phyloP scores from a whole-genome alignment of 2,888 invertebrate species.

The Drosophila helvetica region DNA sequence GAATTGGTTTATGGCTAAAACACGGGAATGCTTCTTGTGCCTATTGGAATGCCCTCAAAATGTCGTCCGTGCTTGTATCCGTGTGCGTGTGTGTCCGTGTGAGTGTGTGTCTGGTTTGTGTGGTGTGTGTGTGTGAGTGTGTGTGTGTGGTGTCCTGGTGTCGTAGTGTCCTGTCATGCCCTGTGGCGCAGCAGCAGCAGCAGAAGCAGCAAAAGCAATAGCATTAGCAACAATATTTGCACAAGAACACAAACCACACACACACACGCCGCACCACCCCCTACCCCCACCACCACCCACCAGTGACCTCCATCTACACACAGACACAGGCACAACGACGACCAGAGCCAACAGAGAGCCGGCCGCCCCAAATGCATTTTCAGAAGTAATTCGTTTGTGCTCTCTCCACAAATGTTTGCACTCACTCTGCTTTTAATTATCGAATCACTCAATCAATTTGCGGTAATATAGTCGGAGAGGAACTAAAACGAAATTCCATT shows the following conservation, averaged over 20 bases:
- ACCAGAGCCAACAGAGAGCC: neutral
- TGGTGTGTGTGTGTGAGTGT: constrained; percentile 23
- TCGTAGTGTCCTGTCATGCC: constrained; percentile 47
- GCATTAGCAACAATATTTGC: constrained; percentile 43
- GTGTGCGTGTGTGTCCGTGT: constrained; percentile 28
- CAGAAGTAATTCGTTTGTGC: constrained; percentile 14
- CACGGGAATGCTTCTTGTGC: constrained; percentile 36
- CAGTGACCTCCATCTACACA: neutral
- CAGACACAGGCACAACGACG: constrained; percentile 15
- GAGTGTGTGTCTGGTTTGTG: constrained; percentile 13
- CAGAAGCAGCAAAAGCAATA: constrained; percentile 38
- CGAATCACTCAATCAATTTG: constrained; percentile 18
- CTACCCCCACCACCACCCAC: neutral
- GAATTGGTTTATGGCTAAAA: constrained; percentile 62
- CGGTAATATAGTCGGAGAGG: constrained; percentile 8
- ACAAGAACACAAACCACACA: constrained; percentile 29
- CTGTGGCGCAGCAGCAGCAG: constrained; percentile 29
- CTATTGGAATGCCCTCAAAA: constrained; percentile 56
- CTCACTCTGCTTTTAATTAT: constrained; percentile 30
- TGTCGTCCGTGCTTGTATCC: constrained; percentile 51
- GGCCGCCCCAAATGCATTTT: constrained; percentile 30
- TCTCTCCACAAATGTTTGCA: constrained; percentile 21
- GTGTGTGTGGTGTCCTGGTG: constrained; percentile 37
- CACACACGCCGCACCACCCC: constrained; percentile 9
- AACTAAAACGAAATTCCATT: neutral